phyloP scores from a whole-genome alignment of 2,888 invertebrate genomes.

The Prenolepis imparis region DNA sequence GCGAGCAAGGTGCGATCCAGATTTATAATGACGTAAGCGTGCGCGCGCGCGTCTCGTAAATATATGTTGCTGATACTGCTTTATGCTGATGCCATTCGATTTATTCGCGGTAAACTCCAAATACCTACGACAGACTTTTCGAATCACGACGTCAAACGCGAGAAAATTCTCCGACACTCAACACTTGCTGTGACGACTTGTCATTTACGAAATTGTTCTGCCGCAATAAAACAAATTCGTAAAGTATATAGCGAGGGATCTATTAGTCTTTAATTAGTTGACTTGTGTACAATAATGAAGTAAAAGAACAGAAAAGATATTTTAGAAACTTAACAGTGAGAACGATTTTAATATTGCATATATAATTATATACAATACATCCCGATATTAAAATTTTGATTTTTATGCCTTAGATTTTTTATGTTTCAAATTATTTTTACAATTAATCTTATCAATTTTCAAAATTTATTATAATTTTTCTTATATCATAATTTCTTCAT shows the following conservation, averaged over 20 bases:
- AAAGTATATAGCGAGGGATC: background rate
- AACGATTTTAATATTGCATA: too few relatives aligned
- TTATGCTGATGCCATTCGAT: background rate
- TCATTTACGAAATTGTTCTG: background rate
- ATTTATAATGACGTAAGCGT: slow-evolving; percentile 48
- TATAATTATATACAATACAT: too few relatives aligned
- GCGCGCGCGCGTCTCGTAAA: background rate
- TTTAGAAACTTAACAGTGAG: background rate
- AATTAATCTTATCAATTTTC: background rate
- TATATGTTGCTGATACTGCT: background rate
- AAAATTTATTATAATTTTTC: background rate
- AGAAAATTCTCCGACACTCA: background rate
- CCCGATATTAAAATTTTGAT: background rate
- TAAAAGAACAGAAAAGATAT: background rate
- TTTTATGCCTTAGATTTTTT: background rate
- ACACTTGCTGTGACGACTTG: background rate
- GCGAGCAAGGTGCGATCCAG: slow-evolving; percentile 54
- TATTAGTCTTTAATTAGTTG: background rate
- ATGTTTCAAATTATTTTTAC: background rate
- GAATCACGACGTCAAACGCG: background rate
- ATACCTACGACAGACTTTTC: background rate
- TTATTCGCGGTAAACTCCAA: background rate
- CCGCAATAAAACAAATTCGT: background rate
- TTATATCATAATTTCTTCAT: background rate
- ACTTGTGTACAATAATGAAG: background rate